Evolutionary conservation across 2,888 invertebrate species (phyloP), one percentile per base, ranked within the genome.

Genomic region (Epinotia bilunana): DNA sequence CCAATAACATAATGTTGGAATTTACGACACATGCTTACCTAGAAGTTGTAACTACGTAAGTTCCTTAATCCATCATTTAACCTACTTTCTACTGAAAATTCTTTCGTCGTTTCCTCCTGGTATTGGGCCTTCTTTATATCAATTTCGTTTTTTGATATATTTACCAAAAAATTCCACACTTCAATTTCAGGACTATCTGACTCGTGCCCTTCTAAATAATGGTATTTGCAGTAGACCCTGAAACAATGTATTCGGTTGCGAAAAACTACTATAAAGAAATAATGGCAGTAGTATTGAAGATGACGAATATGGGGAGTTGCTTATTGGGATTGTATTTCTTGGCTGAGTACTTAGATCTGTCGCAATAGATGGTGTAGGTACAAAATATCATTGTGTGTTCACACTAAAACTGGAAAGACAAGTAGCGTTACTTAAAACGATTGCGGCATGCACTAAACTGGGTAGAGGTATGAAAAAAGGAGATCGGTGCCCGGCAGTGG

Each of bases 221-320:
- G 97, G 85, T 97, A 98, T 83, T 97, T 97, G 87, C 98, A 98
- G 87, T 98, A 98, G 0, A 97, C 96, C 97, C 97, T 97, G 86
- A 16, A 84, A 84, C 72, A 74, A 77, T 53, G 7, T 16, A 13
- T 53, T n/a, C 16, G n/a, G n/a, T 53, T 53, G 49, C 53, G 53
- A 6, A n/a, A 53, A 53, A 53, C n/a, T n/a, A 7, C 7, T n/a
- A 7, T 53, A n/a, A n/a, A n/a, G 57, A 23, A 61, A 43, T 23
- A 33, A 73, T 20, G 2, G 2, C 11, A 49, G 16, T 49, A 64
- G 23, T 1, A 16, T 49, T 20, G 16, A 16, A 23, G 16, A 23
- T 28, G 23, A 28, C 9, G 4, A 46, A 23, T 9, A 3, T 12
- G 7, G n/a, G n/a, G n/a, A 53, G 53, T 53, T n/a, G n/a, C n/a